Conservation (phyloP, 2,888 invertebrate genomes). For the Andrena praecox region DNA sequence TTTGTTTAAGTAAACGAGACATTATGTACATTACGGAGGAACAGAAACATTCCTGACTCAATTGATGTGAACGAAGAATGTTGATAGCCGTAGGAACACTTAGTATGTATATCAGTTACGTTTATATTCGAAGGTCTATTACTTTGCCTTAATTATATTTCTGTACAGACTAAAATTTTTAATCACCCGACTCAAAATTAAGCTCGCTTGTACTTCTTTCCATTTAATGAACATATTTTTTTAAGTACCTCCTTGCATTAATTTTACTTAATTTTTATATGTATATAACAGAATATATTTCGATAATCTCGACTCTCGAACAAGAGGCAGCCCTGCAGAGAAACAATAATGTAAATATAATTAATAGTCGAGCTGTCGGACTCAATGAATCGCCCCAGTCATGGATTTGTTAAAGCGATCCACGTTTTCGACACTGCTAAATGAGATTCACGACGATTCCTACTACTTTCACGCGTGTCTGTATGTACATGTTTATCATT, state of each 20-base stretch:
- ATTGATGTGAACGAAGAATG: constrained; percentile 8
- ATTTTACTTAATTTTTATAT: constrained; percentile 36
- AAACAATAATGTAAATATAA: constrained; percentile 36
- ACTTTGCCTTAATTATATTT: constrained; percentile 12
- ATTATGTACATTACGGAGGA: constrained; percentile 19
- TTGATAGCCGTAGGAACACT: constrained; percentile 7
- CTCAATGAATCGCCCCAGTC: constrained; percentile 65
- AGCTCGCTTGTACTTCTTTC: background rate
- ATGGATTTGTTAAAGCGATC: constrained; percentile 69
- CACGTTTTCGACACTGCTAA: constrained; percentile 48
- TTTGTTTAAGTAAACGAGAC: constrained; percentile 22
- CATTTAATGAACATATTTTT: constrained; percentile 2
- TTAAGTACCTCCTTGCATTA: background rate
- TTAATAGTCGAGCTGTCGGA: constrained; percentile 11
- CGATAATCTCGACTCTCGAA: constrained; percentile 9
- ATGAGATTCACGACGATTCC: constrained; percentile 34
- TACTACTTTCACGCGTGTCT: constrained; percentile 20
- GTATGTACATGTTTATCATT: constrained; percentile 51
- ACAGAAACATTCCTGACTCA: constrained; percentile 41
- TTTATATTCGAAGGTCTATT: constrained; percentile 4
- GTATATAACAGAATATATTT: constrained; percentile 21
- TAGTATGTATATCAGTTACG: constrained; percentile 35
- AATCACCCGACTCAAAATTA: constrained; percentile 9
- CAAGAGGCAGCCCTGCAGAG: background rate
- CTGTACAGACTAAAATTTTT: constrained; percentile 16